Evolutionary conservation across 2,797 vertebrate genomes (phyloP).

Genomic region (Gymnodraco acuticeps): DNA sequence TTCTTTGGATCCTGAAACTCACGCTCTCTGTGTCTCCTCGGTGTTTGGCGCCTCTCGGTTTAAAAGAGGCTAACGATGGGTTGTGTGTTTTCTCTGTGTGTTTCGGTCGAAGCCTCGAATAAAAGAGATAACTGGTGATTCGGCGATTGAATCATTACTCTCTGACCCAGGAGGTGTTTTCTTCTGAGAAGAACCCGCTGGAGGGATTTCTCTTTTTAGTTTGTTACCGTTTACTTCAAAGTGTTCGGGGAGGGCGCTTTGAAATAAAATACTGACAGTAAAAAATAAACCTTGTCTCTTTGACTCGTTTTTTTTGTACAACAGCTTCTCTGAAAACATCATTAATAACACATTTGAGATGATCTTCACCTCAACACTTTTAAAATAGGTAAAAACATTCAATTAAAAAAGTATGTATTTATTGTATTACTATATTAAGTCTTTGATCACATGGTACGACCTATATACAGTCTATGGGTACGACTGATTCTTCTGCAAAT

Average conservation of each 20-base stretch:
- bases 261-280: slow-evolving; percentile 48
- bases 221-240: not conserved
- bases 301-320: no score
- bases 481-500: no score
- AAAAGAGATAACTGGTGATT: slow-evolving; percentile 7
- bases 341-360: no score
- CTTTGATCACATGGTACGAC: no score
- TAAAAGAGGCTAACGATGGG: slow-evolving; percentile 10
- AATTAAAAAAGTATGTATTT: no score
- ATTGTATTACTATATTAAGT: no score
- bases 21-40: not conserved
- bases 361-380: no score
- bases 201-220: slow-evolving; percentile 15
- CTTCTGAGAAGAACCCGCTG: slow-evolving; percentile 68
- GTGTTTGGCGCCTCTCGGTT: not conserved
- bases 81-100: slow-evolving; percentile 3
- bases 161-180: slow-evolving; percentile 44
- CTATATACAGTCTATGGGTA: no score
- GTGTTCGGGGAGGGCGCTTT: slow-evolving; percentile 1
- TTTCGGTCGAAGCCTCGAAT: slow-evolving; percentile 15
- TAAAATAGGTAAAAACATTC: no score
- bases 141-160: not conserved
- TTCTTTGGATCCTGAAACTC: no score
- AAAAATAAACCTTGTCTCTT: slow-evolving; percentile 1
- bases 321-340: no score